Percentiles rank a stretch among this genome's conserved stretches.
Evolutionary conservation across 1,140 invertebrate species (phyloP).

Genomic region (Megathymus violae): DNA sequence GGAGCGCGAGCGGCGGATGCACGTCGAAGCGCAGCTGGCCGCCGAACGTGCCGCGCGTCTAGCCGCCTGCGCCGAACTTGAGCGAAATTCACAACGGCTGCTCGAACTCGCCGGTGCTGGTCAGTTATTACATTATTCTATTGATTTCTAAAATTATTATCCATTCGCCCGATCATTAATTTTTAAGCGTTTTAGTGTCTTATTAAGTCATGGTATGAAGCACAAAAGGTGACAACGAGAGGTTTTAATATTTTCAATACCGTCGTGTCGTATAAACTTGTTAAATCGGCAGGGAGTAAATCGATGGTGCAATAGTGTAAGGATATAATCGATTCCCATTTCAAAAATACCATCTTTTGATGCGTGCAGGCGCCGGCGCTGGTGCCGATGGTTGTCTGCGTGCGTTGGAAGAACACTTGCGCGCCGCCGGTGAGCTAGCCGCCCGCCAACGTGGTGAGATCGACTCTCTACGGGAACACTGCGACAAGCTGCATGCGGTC

Average conservation of each 20-base stretch:
- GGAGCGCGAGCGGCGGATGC: constrained; percentile 66
- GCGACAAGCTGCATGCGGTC: constrained; percentile 87
- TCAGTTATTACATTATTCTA: constrained; percentile 40
- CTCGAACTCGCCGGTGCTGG: constrained; percentile 86
- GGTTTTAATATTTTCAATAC: no score
- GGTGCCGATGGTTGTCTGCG: constrained; percentile 87
- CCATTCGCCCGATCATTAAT: no score
- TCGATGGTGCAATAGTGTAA: no score
- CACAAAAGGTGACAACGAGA: no score
- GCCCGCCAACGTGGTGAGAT: constrained; percentile 90
- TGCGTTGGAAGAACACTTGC: constrained; percentile 89
- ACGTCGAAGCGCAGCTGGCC: constrained; percentile 83
- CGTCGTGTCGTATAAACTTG: no score
- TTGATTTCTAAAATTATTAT: no score
- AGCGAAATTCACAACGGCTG: constrained; percentile 88
- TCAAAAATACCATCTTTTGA: neutral
- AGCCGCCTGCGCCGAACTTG: constrained; percentile 88
- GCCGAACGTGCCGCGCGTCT: constrained; percentile 88
- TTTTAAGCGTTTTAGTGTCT: no score
- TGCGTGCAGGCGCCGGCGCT: constrained; percentile 75
- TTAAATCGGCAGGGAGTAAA: no score
- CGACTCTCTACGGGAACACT: constrained; percentile 87
- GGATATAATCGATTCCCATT: no score
- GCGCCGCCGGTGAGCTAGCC: constrained; percentile 89
- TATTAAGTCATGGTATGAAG: no score